Evolutionary conservation across 2,888 invertebrate genomes (phyloP).

Genomic region (Junonia oenone): DNA sequence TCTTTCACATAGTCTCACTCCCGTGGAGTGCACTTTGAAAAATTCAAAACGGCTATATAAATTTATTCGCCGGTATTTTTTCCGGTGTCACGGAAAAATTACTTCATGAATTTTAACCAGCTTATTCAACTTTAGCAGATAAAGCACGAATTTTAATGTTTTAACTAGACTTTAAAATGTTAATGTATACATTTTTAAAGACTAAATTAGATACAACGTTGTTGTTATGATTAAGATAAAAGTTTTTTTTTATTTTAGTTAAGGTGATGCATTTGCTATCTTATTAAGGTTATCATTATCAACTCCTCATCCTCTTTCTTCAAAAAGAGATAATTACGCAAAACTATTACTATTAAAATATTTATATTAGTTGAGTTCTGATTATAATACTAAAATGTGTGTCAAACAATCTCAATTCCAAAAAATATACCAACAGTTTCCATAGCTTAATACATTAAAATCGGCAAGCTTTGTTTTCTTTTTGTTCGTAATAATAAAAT

Average conservation of each 20-base stretch:
- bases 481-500: background rate
- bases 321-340: no score
- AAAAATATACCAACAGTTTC: no score
- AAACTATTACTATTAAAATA: no score
- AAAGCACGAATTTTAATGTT: background rate
- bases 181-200: background rate
- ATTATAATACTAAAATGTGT: no score
- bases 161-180: background rate
- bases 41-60: slow-evolving; percentile 22
- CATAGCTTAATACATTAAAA: background rate
- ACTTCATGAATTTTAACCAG: slow-evolving; percentile 26
- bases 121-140: slow-evolving; percentile 14
- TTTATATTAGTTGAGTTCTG: no score
- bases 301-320: no score
- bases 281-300: no score
- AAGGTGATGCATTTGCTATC: no score
- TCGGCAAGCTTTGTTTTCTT: background rate
- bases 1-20: slow-evolving; percentile 14
- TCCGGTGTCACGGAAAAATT: slow-evolving; percentile 26
- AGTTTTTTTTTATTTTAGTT: no score
- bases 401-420: no score
- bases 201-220: no score
- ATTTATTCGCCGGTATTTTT: slow-evolving; percentile 23
- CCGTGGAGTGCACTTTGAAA: slow-evolving; percentile 21
- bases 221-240: no score